A percentile compares a stretch with the other conserved stretches of the same genome.
Conservation (phyloP, 1,140 invertebrate genomes). For the Brachystomella parvula region DNA sequence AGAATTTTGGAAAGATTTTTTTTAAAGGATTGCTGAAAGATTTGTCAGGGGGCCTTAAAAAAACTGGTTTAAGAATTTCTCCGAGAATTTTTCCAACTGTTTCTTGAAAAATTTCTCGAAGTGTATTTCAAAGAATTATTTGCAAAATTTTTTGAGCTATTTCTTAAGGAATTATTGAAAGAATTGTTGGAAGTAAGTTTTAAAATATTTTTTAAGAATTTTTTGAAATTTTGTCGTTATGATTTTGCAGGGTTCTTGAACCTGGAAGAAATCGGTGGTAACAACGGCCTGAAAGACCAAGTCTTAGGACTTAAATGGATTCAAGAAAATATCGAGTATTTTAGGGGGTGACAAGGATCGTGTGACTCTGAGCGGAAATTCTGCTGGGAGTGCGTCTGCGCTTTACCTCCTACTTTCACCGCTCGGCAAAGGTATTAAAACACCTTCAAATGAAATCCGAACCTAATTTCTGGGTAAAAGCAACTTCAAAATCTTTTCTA, state of each 20-base stretch:
- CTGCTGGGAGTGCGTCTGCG: constrained; percentile 22
- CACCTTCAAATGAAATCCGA: not conserved
- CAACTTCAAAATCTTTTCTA: constrained; percentile 5
- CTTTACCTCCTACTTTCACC: constrained; percentile 11
- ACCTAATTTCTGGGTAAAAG: not conserved
- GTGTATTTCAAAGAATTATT: no score
- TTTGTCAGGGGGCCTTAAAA: no score
- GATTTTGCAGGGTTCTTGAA: constrained; percentile 37
- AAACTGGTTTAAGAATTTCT: no score
- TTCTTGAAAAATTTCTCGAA: no score
- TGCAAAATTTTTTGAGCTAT: no score
- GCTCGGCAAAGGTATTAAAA: constrained; percentile 1
- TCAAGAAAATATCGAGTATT: constrained; percentile 42
- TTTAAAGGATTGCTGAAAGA: no score
- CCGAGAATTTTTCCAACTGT: no score
- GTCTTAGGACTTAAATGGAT: constrained; percentile 45
- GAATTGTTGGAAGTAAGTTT: no score
- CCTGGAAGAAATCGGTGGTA: constrained; percentile 38
- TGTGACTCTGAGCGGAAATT: constrained; percentile 37
- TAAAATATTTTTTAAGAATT: no score
- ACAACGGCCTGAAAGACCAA: constrained; percentile 45
- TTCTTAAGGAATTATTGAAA: no score
- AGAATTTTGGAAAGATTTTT: no score
- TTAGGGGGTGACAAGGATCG: constrained; percentile 45
- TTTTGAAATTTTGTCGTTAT: constrained; percentile 7